Conservation (phyloP, 2,113 vertebrate species). For the Dasyornis broadbenti region DNA sequence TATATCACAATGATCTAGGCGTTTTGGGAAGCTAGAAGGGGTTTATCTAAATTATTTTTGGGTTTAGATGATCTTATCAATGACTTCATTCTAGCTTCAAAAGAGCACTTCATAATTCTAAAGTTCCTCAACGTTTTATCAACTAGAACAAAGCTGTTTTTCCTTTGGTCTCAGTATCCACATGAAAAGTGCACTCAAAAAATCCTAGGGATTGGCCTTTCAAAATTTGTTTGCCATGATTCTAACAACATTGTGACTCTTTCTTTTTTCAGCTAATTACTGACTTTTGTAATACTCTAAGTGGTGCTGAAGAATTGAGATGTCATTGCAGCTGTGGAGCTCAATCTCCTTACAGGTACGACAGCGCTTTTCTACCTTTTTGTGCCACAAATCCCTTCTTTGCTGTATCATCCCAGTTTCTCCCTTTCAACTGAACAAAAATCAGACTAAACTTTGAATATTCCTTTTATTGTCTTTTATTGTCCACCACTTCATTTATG, state of each 20-base stretch:
- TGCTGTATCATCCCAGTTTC: not conserved
- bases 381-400: not conserved
- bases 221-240: not conserved
- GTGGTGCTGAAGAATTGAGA: not conserved
- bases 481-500: not conserved
- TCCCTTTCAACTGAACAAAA: not conserved
- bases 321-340: not conserved
- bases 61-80: conserved; percentile 42
- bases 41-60: not conserved
- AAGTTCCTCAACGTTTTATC: conserved; percentile 11
- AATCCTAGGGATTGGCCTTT: not conserved
- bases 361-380: not conserved
- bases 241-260: not conserved
- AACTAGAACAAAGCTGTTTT: conserved; percentile 4
- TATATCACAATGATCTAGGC: not conserved
- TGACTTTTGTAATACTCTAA: not conserved
- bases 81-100: conserved; percentile 39
- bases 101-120: conserved; percentile 33
- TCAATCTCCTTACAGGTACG: not conserved
- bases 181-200: not conserved
- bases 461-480: not conserved
- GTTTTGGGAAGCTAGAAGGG: not conserved
- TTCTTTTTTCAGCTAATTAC: not conserved
- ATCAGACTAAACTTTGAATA: not conserved
- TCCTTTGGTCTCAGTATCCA: conserved; percentile 8